Evolutionary conservation across 2,888 invertebrate species (phyloP).

Genomic region (Geophilus truncorum): DNA sequence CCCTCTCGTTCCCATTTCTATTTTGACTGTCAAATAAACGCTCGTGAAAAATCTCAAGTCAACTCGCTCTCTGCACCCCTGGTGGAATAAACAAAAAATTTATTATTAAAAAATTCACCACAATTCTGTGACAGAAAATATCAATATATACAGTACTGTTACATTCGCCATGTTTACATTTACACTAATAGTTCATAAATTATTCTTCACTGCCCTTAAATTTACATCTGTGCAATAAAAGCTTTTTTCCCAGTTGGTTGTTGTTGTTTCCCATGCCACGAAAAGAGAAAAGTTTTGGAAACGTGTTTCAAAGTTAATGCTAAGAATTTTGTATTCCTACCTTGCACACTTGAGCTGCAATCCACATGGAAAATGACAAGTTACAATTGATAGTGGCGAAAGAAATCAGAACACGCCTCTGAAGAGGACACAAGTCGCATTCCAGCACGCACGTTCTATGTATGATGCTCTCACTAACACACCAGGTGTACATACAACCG

Average conservation of each 20-base stretch:
- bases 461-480: slow-evolving; percentile 6
- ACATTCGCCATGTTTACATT: no score
- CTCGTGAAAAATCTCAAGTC: not conserved
- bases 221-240: no score
- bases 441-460: slow-evolving; percentile 13
- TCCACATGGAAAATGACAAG: slow-evolving; percentile 13
- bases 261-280: not conserved
- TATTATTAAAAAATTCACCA: not conserved
- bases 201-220: no score
- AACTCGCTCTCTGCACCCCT: not conserved
- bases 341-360: slow-evolving; percentile 2
- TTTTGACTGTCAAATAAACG: slow-evolving; percentile 25
- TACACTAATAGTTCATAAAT: no score
- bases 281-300: not conserved
- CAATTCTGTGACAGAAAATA: not conserved
- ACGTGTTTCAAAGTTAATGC: not conserved
- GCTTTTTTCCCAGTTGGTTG: not conserved
- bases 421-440: not conserved
- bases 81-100: not conserved
- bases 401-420: not conserved
- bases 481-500: slow-evolving; percentile 17
- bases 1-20: slow-evolving; percentile 10
- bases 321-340: not conserved
- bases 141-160: no score
- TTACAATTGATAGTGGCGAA: not conserved